Conservation (phyloP, 2,113 vertebrate genomes). For the Neoarius graeffei region DNA sequence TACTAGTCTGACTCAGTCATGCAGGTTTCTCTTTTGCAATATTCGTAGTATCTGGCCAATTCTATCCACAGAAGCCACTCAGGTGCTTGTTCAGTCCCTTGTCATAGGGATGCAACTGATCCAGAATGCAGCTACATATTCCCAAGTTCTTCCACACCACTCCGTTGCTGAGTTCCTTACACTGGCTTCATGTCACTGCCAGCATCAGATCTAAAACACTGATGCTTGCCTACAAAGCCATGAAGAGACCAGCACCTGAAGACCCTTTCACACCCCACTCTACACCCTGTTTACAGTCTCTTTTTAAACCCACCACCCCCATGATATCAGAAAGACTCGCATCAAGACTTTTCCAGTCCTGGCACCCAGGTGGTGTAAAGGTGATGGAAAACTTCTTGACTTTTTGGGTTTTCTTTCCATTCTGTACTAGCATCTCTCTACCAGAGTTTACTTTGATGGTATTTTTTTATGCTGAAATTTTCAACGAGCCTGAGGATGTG, state of each 20-base stretch:
- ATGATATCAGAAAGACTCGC: background rate
- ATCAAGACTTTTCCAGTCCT: background rate
- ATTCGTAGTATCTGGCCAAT: background rate
- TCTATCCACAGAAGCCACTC: background rate
- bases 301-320: background rate
- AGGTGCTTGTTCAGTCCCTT: background rate
- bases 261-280: background rate
- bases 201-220: background rate
- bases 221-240: background rate
- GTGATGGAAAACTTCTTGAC: background rate
- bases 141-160: background rate
- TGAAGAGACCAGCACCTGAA: background rate
- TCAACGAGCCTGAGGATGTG: background rate
- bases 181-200: background rate
- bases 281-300: background rate
- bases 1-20: background rate
- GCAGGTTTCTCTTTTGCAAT: background rate
- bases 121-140: background rate
- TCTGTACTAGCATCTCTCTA: background rate
- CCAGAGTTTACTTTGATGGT: background rate
- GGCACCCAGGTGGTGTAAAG: background rate
- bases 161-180: background rate
- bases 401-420: background rate
- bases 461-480: background rate
- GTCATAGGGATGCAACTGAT: background rate